Conservation (phyloP, 1,140 invertebrate genomes). For the Zaprionus gabonicus region DNA sequence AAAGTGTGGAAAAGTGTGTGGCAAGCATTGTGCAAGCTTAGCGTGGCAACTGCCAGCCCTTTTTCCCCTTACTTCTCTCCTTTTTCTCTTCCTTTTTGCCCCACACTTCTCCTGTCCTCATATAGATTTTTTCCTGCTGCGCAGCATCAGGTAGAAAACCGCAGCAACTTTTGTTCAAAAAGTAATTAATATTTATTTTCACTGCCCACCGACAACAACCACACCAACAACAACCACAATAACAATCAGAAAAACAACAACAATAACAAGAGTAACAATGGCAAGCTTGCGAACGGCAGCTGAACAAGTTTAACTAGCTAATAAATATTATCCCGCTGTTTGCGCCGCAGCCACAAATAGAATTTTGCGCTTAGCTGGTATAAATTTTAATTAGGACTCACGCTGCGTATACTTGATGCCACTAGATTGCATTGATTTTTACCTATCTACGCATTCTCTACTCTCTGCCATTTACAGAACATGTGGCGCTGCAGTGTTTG, state of each 20-base stretch:
- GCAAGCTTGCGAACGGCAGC: constrained; percentile 15
- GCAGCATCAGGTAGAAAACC: constrained; percentile 19
- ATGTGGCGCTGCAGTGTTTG: constrained; percentile 93
- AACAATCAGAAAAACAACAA: not conserved
- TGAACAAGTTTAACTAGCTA: constrained; percentile 46
- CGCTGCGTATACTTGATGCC: constrained; percentile 35
- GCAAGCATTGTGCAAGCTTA: constrained; percentile 47
- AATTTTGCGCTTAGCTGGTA: constrained; percentile 46
- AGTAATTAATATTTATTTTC: constrained; percentile 82
- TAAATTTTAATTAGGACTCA: constrained; percentile 60
- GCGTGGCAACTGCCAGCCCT: not conserved
- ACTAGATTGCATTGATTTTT: constrained; percentile 51
- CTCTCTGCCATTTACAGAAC: constrained; percentile 85
- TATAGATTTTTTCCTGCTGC: constrained; percentile 38
- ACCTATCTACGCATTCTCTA: not conserved
- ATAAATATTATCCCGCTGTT: constrained; percentile 54
- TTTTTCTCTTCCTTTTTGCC: too few species aligned
- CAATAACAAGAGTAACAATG: constrained; percentile 2
- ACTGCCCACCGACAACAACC: constrained; percentile 20
- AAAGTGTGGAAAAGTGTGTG: constrained; percentile 37
- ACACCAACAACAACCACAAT: constrained; percentile 12
- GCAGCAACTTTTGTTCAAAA: constrained; percentile 68
- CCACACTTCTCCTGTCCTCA: not conserved
- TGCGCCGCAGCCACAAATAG: constrained; percentile 51
- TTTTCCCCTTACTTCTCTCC: not conserved